Percentiles rank a stretch among this genome's conserved stretches.
phyloP scores from a whole-genome alignment of 2,797 vertebrate genomes.

The Chromobotia macracanthus region DNA sequence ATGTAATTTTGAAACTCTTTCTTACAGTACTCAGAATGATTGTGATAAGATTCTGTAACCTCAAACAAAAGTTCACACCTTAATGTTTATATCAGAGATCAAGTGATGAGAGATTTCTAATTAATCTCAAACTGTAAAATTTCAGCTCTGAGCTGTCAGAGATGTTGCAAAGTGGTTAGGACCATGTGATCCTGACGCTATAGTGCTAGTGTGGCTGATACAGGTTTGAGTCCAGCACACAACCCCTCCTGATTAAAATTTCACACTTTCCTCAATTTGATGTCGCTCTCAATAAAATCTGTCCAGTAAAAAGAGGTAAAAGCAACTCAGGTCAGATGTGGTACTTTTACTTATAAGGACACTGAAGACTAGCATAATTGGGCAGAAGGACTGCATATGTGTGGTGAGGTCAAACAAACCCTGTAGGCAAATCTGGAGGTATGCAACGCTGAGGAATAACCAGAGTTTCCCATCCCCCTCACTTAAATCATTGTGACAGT shows the following conservation, averaged over 20 bases:
- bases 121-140: neutral
- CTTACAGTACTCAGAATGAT: neutral
- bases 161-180: neutral
- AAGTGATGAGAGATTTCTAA: neutral
- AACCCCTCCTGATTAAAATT: neutral
- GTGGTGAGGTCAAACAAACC: slow-evolving; percentile 30
- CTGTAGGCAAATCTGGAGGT: neutral
- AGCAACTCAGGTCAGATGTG: neutral
- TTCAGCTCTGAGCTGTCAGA: neutral
- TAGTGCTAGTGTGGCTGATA: neutral
- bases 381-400: slow-evolving; percentile 4
- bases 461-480: slow-evolving; percentile 1
- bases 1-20: neutral
- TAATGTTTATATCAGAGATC: neutral
- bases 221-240: neutral
- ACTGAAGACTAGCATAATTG: neutral
- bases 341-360: neutral
- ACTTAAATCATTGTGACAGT: slow-evolving; percentile 20
- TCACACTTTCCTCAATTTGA: neutral
- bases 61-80: slow-evolving; percentile 23
- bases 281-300: neutral
- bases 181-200: too few species aligned
- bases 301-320: neutral
- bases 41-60: neutral
- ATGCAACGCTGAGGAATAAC: slow-evolving; percentile 1